These are phyloP conservation scores for Zonitis immaculata DNA, from an alignment of 2,888 invertebrate species.

Conservation along the genomic window DNA sequence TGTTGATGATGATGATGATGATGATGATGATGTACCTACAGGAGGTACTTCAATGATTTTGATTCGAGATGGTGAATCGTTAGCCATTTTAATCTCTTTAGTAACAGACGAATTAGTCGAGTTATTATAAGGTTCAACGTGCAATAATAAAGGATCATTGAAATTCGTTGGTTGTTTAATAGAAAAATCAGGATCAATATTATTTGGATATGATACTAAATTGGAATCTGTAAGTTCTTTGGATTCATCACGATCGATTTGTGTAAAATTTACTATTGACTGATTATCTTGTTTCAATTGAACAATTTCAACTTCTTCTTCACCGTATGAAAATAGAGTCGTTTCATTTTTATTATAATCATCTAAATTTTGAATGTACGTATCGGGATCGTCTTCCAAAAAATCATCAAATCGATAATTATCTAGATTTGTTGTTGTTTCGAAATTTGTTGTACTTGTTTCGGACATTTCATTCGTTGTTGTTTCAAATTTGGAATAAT, in stretches of 20 bases:
- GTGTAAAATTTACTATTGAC: slow-evolving; percentile 37
- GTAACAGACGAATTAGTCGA: slow-evolving; percentile 27
- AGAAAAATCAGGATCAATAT: slow-evolving; percentile 15
- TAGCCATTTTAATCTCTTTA: slow-evolving; percentile 28
- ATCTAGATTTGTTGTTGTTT: slow-evolving; percentile 7
- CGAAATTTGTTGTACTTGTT: neutral
- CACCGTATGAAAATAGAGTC: slow-evolving; percentile 42
- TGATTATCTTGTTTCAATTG: slow-evolving; percentile 42
- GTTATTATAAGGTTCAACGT: slow-evolving; percentile 28
- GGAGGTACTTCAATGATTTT: slow-evolving; percentile 43
- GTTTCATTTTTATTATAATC: slow-evolving; percentile 10
- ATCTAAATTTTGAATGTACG: slow-evolving; percentile 5
- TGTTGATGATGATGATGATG: slow-evolving; percentile 45
- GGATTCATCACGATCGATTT: slow-evolving; percentile 28
- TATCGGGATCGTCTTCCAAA: slow-evolving; percentile 17
- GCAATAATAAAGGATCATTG: slow-evolving; percentile 27
- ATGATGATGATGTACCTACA: slow-evolving; percentile 41
- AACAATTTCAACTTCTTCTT: slow-evolving; percentile 50
- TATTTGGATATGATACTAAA: slow-evolving; percentile 29
- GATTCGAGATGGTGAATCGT: slow-evolving; percentile 30
- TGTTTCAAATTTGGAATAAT: slow-evolving; percentile 4
- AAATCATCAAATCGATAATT: slow-evolving; percentile 16
- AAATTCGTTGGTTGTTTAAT: slow-evolving; percentile 28
- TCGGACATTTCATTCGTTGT: slow-evolving; percentile 1
- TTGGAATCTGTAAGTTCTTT: slow-evolving; percentile 42